These are phyloP conservation scores for Pachypeltis micranthus DNA, from an alignment of 1,140 invertebrate species.

Conservation along the genomic window DNA sequence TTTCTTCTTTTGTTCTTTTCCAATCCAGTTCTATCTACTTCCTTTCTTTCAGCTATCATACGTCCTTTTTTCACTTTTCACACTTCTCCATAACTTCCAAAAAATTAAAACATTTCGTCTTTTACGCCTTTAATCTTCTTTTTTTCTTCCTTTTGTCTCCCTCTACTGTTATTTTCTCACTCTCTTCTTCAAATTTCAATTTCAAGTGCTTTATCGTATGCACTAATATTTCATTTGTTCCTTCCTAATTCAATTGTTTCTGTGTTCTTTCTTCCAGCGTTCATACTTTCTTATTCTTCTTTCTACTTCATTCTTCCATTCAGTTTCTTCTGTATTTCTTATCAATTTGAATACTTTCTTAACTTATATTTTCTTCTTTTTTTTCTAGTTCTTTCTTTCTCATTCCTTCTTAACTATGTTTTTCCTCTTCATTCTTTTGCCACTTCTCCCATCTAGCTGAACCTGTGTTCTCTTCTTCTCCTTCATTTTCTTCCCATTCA, in stretches of 20 bases:
- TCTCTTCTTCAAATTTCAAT: neutral
- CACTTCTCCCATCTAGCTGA: neutral
- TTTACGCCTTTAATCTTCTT: neutral
- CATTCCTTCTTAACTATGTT: neutral
- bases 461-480: neutral
- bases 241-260: neutral
- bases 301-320: too few species aligned
- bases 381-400: neutral
- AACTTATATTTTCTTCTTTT: neutral
- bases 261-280: neutral
- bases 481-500: neutral
- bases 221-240: neutral
- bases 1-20: neutral
- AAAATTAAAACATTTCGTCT: too few species aligned
- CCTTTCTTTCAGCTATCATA: neutral
- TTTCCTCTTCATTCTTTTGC: neutral
- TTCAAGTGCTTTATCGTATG: neutral
- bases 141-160: neutral
- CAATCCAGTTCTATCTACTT: neutral
- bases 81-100: too few species aligned
- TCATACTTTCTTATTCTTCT: neutral
- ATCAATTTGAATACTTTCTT: neutral
- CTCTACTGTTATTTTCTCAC: neutral
- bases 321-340: neutral
- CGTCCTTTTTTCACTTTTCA: neutral